Base-by-base conservation (phyloP, 1,140 invertebrate genomes). In the Oryzaephilus surinamensis region DNA sequence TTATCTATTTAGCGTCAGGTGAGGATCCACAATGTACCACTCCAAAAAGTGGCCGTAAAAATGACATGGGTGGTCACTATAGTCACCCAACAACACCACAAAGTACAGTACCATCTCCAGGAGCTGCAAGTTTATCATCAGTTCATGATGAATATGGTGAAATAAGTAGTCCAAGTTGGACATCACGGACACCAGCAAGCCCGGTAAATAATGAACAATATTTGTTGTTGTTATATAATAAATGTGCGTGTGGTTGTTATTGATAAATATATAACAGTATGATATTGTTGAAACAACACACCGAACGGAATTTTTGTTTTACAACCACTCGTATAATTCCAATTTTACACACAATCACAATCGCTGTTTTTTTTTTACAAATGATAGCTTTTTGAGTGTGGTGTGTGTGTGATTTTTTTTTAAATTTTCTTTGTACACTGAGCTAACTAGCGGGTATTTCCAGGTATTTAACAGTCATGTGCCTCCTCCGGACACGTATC, bases 381-480 rank as follows among this genome's bases (percentile, higher is more conserved):
- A 24, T 4, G n/a, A n/a, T n/a, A n/a, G n/a, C n/a, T n/a, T n/a
- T n/a, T n/a, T n/a, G n/a, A n/a, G n/a, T n/a, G n/a, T n/a, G n/a
- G n/a, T n/a, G n/a, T n/a, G n/a, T n/a, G n/a, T n/a, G n/a, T n/a
- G n/a, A n/a, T n/a, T n/a, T n/a, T n/a, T n/a, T n/a, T n/a, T n/a
- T n/a, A n/a, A n/a, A n/a, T n/a, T n/a, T 35, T 38, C 30, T 30
- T 26, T 38, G 36, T 38, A 30, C 16, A 38, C 24, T 38, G 30
- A 50, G 42, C 51, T 56, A 58, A 58, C 46, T 60, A 28, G 41
- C 59, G 50, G 60, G 50, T 60, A 41, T 66, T 76, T 81, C 61
- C 77, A 88, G 83, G 84, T 87, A 61, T 87, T 86, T 73, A 90
- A 88, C 76, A 87, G 83, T 76, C 84, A 89, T 74, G 79, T 84